phyloP scores from a whole-genome alignment of 2,797 vertebrate genomes.

The Hydrolagus colliei region DNA sequence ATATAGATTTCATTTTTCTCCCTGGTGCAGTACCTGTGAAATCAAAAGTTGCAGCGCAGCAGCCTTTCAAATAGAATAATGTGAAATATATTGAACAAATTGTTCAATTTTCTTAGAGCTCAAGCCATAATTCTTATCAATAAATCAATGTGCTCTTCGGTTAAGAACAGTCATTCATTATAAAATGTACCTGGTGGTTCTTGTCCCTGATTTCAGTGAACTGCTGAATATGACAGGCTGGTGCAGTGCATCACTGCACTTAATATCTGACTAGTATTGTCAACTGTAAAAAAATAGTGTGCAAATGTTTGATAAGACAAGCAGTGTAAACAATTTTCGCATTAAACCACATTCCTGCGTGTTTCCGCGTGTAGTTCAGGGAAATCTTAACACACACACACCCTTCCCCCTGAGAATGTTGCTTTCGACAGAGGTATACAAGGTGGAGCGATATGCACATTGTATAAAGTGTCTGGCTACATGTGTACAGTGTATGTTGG shows the following conservation, averaged over 20 bases:
- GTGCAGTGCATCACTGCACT: not conserved
- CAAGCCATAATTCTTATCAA: not conserved
- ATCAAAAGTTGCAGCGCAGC: not conserved
- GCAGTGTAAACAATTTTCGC: no score
- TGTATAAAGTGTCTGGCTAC: no score
- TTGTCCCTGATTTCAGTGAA: not conserved
- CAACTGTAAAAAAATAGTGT: not conserved
- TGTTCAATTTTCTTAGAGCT: constrained; percentile 8
- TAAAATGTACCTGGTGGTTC: not conserved
- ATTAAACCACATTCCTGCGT: no score
- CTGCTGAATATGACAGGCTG: not conserved
- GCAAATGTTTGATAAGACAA: no score
- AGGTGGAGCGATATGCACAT: no score
- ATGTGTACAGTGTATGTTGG: no score
- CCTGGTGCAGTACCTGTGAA: not conserved
- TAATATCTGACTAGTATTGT: not conserved
- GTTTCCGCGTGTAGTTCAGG: no score
- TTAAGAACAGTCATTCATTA: not conserved
- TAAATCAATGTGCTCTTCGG: constrained; percentile 24
- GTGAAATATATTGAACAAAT: constrained; percentile 11
- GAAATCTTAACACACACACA: no score
- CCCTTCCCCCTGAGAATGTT: no score
- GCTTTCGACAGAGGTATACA: no score
- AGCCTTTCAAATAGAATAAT: not conserved
- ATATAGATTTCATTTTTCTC: constrained; percentile 5